Percentiles rank a stretch among this genome's conserved stretches.
These are phyloP conservation scores for Heterodera carotae DNA, from an alignment of 1,140 invertebrate species.

Conservation along the genomic window DNA sequence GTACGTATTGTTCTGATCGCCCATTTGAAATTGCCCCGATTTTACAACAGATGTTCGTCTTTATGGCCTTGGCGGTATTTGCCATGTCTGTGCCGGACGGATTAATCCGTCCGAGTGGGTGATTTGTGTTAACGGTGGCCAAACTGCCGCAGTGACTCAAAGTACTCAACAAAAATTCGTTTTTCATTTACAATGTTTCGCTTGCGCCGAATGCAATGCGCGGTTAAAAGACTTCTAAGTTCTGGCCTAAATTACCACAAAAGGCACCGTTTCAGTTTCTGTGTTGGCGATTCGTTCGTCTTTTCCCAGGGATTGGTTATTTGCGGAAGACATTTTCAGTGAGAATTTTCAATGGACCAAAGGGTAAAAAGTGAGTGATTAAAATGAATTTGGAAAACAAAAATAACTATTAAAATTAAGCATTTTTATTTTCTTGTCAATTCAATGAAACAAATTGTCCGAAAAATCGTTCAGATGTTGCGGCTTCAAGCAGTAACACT, in stretches of 20 bases:
- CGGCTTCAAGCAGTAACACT: constrained; percentile 63
- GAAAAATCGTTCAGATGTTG: constrained; percentile 31
- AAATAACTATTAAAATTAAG: neutral
- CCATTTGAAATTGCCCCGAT: neutral
- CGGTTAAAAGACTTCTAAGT: neutral
- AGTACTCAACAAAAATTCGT: neutral
- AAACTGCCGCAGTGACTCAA: neutral
- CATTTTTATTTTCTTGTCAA: neutral
- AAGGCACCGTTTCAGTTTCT: neutral
- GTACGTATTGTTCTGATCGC: neutral
- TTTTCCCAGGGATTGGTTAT: neutral
- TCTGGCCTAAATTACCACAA: neutral
- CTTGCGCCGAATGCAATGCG: constrained; percentile 6
- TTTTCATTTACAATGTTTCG: constrained; percentile 6
- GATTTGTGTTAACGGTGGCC: neutral
- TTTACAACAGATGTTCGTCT: neutral
- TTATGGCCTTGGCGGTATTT: neutral
- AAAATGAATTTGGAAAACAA: neutral
- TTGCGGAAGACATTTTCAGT: neutral
- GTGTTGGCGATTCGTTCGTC: constrained; percentile 6
- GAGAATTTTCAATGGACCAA: neutral
- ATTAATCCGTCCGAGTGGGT: neutral
- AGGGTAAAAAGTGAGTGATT: neutral
- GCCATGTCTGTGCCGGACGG: neutral
- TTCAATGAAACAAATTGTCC: constrained; percentile 24